These are phyloP conservation scores for Ornithorhynchus anatinus DNA, from an alignment of 2,113 vertebrate species.

Conservation along the genomic window DNA sequence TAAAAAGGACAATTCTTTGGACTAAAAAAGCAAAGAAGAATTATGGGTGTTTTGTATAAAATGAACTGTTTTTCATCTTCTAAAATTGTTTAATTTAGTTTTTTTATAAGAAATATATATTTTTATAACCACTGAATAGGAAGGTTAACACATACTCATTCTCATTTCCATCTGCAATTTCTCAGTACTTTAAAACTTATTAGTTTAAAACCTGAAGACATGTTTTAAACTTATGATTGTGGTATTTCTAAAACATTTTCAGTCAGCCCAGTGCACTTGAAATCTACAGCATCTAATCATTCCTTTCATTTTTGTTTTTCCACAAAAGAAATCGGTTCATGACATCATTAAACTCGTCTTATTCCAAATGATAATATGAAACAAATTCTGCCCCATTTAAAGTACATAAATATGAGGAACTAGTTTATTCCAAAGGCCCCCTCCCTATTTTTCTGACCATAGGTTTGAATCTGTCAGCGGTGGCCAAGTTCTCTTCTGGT, in stretches of 20 bases:
- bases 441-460: not conserved
- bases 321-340: constrained; percentile 1
- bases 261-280: constrained; percentile 1
- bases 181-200: constrained; percentile 28
- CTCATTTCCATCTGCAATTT: constrained; percentile 57
- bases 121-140: constrained; percentile 54
- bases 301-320: constrained; percentile 7
- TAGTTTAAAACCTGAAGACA: constrained; percentile 26
- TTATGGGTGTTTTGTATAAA: constrained; percentile 36
- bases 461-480: not conserved
- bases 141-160: constrained; percentile 48
- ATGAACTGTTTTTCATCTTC: constrained; percentile 47
- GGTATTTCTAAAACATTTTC: constrained; percentile 10
- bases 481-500: constrained; percentile 3
- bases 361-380: constrained; percentile 20
- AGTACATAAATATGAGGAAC: constrained; percentile 9
- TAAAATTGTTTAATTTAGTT: constrained; percentile 44
- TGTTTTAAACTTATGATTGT: constrained; percentile 23
- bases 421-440: constrained; percentile 1
- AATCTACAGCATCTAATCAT: constrained; percentile 28
- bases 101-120: constrained; percentile 64
- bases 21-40: too few relatives aligned
- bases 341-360: constrained; percentile 18
- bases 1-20: too few relatives aligned
- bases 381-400: constrained; percentile 20